Evolutionary conservation across 1,140 invertebrate species (phyloP), one percentile per base, ranked within the genome.

Genomic region (Drosophila ficusphila): DNA sequence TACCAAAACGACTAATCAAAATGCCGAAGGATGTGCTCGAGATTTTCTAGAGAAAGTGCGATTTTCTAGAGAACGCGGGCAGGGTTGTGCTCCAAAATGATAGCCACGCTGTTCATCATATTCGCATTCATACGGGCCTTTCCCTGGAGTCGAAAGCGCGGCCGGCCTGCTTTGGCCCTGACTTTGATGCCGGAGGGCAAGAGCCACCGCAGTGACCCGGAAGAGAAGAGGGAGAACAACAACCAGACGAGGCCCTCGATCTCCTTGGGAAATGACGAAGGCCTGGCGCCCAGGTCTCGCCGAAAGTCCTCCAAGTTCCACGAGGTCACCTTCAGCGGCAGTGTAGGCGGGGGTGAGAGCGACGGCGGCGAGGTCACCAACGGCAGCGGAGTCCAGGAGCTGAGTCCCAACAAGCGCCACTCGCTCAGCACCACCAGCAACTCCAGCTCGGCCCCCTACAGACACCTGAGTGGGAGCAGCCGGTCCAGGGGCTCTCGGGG

Each of bases 121-220:
- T 91, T 91, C 85, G 90, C 89, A 82, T 91, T 91, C 76, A 88
- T 91, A 64, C 89, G 90, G 51, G 88, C 90, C 51, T 90, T 91
- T 49, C 89, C 85, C 57, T 91, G 90, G 90, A 75, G 75, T n/a
- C 75, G 90, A 2, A 72, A 76, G 14, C 71, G 85, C 2, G 78
- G 65, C 21, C 65, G 69, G 9, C 56, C 67, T 9, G 61, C 67
- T 18, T 46, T 82, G 57, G 74, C 78, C 9, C 56, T 82, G 4
- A 82, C 73, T 5, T 34, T 88, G 21, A 61, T 61, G 38, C 44
- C 57, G n/a, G 60, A 69, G 16, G 49, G 49, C 11, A 49, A 36
- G 14, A 46, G 49, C 4, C 52, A 57, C 4, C 18, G 14, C 44
- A 52, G 19, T 27, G 65, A 71, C 18, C 65, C 31, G 16, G 56